phyloP scores from a whole-genome alignment of 2,113 vertebrate genomes.

The Tinamus guttatus region DNA sequence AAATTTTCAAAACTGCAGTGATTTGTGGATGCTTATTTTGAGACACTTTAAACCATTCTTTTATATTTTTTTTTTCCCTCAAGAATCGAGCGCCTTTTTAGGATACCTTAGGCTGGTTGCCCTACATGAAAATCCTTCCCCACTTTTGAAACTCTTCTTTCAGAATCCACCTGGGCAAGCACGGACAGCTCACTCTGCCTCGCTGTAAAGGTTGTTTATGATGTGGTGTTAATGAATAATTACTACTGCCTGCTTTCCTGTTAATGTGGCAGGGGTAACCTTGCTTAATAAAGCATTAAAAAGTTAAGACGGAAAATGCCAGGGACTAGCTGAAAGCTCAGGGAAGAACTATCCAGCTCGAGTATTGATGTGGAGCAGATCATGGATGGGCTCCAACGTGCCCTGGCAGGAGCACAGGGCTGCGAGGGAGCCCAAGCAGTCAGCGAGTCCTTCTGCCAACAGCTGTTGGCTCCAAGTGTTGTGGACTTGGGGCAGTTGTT shows the following conservation, averaged over 20 bases:
- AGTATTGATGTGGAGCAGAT: not conserved
- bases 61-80: not conserved
- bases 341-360: not conserved
- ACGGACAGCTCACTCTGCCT: not conserved
- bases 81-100: not conserved
- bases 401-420: not conserved
- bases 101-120: not conserved
- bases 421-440: not conserved
- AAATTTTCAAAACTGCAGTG: not conserved
- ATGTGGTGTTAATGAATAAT: slow-evolving; percentile 60
- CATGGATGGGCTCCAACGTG: not conserved
- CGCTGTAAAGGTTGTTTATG: slow-evolving; percentile 30
- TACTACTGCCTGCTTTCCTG: not conserved
- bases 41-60: not conserved
- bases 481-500: not conserved
- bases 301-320: slow-evolving; percentile 21
- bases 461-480: slow-evolving; percentile 37
- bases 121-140: not conserved
- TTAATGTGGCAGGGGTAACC: slow-evolving; percentile 20
- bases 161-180: not conserved
- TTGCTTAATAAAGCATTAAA: slow-evolving; percentile 14
- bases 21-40: not conserved
- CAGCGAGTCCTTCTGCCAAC: not conserved
- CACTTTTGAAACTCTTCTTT: not conserved
- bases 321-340: not conserved